These are phyloP conservation scores for Melinopterus prodromus DNA, from an alignment of 2,888 invertebrate species.

Conservation along the genomic window DNA sequence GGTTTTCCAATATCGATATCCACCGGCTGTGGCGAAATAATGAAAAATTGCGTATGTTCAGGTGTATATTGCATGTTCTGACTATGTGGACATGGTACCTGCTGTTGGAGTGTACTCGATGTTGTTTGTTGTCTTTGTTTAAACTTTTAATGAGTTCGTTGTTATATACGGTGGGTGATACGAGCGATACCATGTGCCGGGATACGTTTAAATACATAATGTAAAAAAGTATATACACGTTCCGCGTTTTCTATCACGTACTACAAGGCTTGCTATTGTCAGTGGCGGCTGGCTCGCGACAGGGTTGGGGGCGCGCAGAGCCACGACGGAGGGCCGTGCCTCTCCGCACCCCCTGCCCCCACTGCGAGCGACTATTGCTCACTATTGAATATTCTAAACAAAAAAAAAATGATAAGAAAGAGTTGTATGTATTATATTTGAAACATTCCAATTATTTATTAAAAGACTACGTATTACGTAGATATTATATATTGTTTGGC, in stretches of 20 bases:
- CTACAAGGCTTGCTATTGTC: constrained; percentile 55
- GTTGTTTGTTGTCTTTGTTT: neutral
- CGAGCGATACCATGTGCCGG: neutral
- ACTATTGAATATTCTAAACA: constrained; percentile 62
- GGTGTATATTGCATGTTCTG: neutral
- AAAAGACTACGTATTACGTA: constrained; percentile 59
- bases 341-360: constrained; percentile 52
- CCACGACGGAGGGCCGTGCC: constrained; percentile 48
- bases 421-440: constrained; percentile 61
- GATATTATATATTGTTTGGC: constrained; percentile 60
- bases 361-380: constrained; percentile 61
- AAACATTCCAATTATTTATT: constrained; percentile 53
- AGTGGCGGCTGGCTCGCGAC: constrained; percentile 58
- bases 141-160: neutral
- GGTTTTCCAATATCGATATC: too few species aligned
- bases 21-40: neutral
- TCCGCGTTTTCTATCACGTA: constrained; percentile 44
- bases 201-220: constrained; percentile 9
- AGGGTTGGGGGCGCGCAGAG: constrained; percentile 49
- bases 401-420: constrained; percentile 53
- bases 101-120: neutral
- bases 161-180: neutral
- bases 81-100: neutral
- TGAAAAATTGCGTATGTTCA: neutral
- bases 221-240: constrained; percentile 35